A percentile compares a stretch with the other conserved stretches of the same genome.
Conservation (phyloP, 2,797 vertebrate genomes). For the Morelia viridis region DNA sequence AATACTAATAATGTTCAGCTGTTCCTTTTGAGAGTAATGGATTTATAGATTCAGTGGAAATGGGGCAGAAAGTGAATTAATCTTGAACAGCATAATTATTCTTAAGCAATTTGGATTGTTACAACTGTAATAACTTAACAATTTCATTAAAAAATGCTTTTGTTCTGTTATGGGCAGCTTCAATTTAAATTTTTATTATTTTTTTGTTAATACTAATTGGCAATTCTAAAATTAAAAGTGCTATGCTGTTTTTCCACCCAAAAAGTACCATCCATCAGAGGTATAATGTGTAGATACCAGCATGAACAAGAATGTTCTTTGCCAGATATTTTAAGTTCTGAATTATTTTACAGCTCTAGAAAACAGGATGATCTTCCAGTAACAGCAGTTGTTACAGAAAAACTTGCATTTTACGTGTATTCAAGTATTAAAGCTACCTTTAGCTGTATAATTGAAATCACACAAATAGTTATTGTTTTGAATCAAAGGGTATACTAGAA, state of each 20-base stretch:
- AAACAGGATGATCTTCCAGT: constrained; percentile 35
- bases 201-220: constrained; percentile 25
- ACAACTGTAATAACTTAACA: background rate
- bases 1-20: background rate
- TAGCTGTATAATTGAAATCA: constrained; percentile 29
- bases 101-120: background rate
- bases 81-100: background rate
- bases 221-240: constrained; percentile 24
- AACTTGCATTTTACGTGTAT: constrained; percentile 42
- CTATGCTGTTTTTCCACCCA: constrained; percentile 14
- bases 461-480: constrained; percentile 43
- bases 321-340: constrained; percentile 33
- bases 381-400: constrained; percentile 33
- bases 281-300: fast-evolving
- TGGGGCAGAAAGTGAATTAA: background rate
- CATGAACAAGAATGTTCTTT: background rate
- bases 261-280: background rate
- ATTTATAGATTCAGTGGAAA: background rate
- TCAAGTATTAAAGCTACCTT: constrained; percentile 45
- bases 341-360: constrained; percentile 6
- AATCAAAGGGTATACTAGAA: constrained; percentile 57
- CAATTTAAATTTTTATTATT: constrained; percentile 32
- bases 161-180: constrained; percentile 26
- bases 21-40: background rate
- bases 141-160: background rate